A percentile compares a stretch with the other conserved stretches of the same genome.
Conservation (phyloP, 2,888 invertebrate genomes). For the Hypolimnas misippus region DNA sequence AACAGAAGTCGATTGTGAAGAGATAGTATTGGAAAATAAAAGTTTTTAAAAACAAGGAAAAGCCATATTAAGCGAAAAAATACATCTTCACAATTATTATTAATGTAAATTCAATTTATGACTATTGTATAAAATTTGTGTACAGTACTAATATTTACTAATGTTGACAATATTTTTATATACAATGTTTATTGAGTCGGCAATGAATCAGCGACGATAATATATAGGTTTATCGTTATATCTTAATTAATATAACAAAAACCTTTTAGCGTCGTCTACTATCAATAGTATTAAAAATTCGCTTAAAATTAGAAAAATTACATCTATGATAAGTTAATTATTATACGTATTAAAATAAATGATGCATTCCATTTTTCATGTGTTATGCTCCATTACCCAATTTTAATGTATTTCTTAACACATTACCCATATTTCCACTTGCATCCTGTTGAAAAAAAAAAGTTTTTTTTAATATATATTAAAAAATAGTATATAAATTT, state of each 20-base stretch:
- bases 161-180: neutral
- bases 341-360: neutral
- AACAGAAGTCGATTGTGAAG: neutral
- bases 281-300: slow-evolving; percentile 4
- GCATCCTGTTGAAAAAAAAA: slow-evolving; percentile 17
- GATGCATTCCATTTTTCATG: neutral
- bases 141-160: neutral
- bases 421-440: neutral
- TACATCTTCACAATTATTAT: slow-evolving; percentile 3
- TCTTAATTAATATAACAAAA: neutral
- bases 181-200: neutral
- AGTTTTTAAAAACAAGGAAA: neutral
- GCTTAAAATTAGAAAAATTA: slow-evolving; percentile 2
- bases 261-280: neutral
- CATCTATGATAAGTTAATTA: slow-evolving; percentile 13
- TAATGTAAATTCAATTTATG: neutral
- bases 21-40: neutral
- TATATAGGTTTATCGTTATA: slow-evolving; percentile 4
- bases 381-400: slow-evolving; percentile 7
- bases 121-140: neutral
- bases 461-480: too few relatives aligned
- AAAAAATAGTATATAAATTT: neutral
- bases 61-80: neutral
- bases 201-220: neutral
- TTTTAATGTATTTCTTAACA: slow-evolving; percentile 1